A percentile compares a stretch with the other conserved stretches of the same genome.
phyloP scores from a whole-genome alignment of 2,888 invertebrate species.

The Lepas anatifera region DNA sequence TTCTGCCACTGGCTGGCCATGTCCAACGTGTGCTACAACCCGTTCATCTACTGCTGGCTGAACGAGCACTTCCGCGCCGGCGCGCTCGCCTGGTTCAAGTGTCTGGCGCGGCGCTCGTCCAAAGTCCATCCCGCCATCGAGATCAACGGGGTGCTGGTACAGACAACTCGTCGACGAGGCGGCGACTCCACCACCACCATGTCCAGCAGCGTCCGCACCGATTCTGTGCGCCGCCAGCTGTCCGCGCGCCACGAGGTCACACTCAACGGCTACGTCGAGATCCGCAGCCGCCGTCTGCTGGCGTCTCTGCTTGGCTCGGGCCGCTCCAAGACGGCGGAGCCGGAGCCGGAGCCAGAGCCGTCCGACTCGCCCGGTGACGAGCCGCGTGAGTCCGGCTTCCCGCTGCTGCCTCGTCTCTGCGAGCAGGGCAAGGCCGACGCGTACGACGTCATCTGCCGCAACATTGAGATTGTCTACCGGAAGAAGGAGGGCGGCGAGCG shows the following conservation, averaged over 20 bases:
- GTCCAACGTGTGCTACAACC: slow-evolving; percentile 38
- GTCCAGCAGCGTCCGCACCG: slow-evolving; percentile 2
- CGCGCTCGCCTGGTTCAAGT: slow-evolving; percentile 30
- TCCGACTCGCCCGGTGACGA: neutral
- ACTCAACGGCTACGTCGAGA: slow-evolving; percentile 7
- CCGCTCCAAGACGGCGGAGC: no score
- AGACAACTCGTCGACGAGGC: neutral
- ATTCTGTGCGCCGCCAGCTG: neutral
- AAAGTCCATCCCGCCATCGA: slow-evolving; percentile 27
- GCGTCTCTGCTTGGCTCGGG: neutral
- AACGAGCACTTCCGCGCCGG: slow-evolving; percentile 36
- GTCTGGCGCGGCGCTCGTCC: slow-evolving; percentile 28
- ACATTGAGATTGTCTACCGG: slow-evolving; percentile 5
- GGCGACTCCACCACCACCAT: neutral
- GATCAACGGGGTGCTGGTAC: slow-evolving; percentile 26
- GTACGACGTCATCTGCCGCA: slow-evolving; percentile 9
- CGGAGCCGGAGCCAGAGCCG: neutral
- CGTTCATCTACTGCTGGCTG: slow-evolving; percentile 39
- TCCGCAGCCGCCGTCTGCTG: neutral
- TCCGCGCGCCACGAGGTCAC: neutral
- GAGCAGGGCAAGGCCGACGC: slow-evolving; percentile 9
- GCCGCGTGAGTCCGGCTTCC: slow-evolving; percentile 3
- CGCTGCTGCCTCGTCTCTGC: slow-evolving; percentile 9
- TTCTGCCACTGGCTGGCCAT: slow-evolving; percentile 39
- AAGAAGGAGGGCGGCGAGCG: neutral